phyloP scores from a whole-genome alignment of 2,888 invertebrate species.

The Brachypalpus laphriformis region DNA sequence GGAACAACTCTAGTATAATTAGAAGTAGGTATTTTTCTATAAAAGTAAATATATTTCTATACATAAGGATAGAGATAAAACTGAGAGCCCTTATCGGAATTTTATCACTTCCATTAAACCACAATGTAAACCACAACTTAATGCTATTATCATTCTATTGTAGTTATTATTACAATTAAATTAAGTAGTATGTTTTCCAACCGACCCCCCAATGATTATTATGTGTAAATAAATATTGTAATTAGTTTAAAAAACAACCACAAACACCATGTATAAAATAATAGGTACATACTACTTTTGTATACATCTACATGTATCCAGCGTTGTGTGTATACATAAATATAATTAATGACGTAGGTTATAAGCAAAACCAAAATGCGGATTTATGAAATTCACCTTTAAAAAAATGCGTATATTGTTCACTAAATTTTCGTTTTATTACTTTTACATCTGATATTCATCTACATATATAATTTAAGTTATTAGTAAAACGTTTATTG shows the following conservation, averaged over 20 bases:
- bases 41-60: conserved; percentile 66
- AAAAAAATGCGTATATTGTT: conserved; percentile 48
- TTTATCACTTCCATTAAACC: conserved; percentile 68
- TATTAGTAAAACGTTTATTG: conserved; percentile 59
- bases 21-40: conserved; percentile 73
- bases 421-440: conserved; percentile 57
- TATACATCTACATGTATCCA: conserved; percentile 59
- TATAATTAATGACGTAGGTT: conserved; percentile 66
- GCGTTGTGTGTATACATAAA: conserved; percentile 73
- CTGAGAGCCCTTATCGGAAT: conserved; percentile 65
- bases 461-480: conserved; percentile 53
- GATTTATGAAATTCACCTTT: conserved; percentile 69
- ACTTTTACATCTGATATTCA: conserved; percentile 68
- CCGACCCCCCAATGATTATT: conserved; percentile 43
- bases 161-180: conserved; percentile 68
- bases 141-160: conserved; percentile 71
- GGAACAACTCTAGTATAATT: conserved; percentile 93
- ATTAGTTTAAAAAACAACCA: conserved; percentile 56
- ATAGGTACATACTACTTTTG: conserved; percentile 56
- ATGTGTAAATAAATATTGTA: conserved; percentile 68
- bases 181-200: conserved; percentile 60
- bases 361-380: conserved; percentile 73
- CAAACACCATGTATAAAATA: conserved; percentile 58
- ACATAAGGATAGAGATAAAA: conserved; percentile 57
- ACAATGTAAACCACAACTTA: conserved; percentile 57